Percentiles rank a stretch among this genome's conserved stretches.
Conservation (phyloP, 2,888 invertebrate species). For the Epirrita christyi region DNA sequence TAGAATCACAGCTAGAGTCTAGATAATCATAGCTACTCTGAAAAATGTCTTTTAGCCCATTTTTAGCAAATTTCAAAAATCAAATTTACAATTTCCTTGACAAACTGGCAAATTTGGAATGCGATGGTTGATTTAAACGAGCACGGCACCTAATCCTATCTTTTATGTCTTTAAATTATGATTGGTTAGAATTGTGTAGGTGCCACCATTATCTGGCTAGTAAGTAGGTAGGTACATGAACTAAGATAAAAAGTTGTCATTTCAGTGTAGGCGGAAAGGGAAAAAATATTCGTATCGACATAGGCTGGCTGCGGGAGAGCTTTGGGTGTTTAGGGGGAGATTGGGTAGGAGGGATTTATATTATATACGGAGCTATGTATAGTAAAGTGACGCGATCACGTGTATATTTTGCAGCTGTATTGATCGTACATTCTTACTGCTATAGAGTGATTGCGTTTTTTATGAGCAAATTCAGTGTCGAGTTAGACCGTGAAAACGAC, state of each 20-base stretch:
- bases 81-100: no score
- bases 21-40: no score
- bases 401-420: constrained; percentile 84
- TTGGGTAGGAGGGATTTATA: constrained; percentile 79
- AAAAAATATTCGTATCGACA: constrained; percentile 76
- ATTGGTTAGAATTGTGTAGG: no score
- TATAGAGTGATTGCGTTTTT: constrained; percentile 55
- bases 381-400: constrained; percentile 81
- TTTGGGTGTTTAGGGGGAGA: constrained; percentile 72
- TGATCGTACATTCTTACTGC: constrained; percentile 75
- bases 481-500: no score
- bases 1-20: no score
- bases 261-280: constrained; percentile 50
- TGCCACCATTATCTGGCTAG: no score
- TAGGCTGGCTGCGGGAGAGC: constrained; percentile 63
- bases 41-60: no score
- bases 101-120: no score
- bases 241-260: constrained; percentile 33
- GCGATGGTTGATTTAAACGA: no score
- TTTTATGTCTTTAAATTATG: no score
- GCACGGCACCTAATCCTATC: no score
- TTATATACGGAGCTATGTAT: constrained; percentile 57
- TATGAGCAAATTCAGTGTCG: constrained; percentile 19
- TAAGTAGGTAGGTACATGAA: neutral
- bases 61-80: no score